Percentiles rank a stretch among this genome's conserved stretches.
These are phyloP conservation scores for Toxotes lorentzi DNA, from an alignment of 2,797 vertebrate genomes.

Conservation along the genomic window DNA sequence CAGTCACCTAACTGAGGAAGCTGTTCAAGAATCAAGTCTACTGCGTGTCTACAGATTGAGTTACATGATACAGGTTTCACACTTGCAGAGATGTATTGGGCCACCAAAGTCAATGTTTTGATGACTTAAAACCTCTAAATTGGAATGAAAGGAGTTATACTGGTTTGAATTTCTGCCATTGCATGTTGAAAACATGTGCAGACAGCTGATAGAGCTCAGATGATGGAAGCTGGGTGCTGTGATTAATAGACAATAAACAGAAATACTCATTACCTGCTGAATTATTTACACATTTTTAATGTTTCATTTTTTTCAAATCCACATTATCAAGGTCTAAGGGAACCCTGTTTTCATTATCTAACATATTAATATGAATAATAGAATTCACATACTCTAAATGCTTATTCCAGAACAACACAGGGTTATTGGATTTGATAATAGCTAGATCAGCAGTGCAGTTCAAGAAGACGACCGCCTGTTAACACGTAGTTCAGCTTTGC, in stretches of 20 bases:
- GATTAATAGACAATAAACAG: conserved; percentile 27
- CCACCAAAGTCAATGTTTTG: neutral
- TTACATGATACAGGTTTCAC: neutral
- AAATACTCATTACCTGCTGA: neutral
- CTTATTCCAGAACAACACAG: neutral
- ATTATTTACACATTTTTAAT: neutral
- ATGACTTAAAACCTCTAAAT: neutral
- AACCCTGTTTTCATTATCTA: neutral
- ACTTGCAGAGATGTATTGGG: neutral
- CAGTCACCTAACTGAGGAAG: conserved; percentile 1
- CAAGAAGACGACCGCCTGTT: neutral
- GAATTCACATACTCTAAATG: neutral
- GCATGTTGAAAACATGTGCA: neutral
- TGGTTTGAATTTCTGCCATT: neutral
- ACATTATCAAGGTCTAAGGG: neutral
- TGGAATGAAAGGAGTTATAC: neutral
- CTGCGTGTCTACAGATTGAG: neutral
- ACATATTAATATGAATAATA: neutral
- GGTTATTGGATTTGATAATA: neutral
- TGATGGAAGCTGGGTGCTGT: neutral
- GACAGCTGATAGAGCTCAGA: neutral
- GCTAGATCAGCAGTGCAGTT: conserved; percentile 2
- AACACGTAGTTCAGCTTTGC: conserved; percentile 7
- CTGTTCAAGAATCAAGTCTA: conserved; percentile 5
- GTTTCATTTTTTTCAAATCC: conserved; percentile 31